Conservation (phyloP, 1,140 invertebrate species). For the Leptoteleia sp. region DNA sequence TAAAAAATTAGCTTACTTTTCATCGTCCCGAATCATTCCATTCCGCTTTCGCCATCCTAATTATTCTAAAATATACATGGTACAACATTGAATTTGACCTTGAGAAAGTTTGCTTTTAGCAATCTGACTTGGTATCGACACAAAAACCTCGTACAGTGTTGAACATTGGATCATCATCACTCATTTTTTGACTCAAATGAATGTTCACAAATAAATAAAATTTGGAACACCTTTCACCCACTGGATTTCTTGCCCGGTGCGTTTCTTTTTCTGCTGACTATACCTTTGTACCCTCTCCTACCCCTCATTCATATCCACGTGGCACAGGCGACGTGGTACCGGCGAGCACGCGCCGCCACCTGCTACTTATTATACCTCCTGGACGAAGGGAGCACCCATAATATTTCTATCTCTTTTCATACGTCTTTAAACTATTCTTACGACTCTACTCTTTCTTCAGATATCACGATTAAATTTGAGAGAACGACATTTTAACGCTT, state of each 20-base stretch:
- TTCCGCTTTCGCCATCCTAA: too few relatives aligned
- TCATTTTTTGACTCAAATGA: constrained; percentile 12
- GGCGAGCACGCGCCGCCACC: constrained; percentile 71
- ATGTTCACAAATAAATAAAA: constrained; percentile 29
- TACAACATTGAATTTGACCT: constrained; percentile 10
- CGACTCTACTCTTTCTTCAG: constrained; percentile 40
- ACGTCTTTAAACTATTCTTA: constrained; percentile 19
- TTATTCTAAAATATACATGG: too few relatives aligned
- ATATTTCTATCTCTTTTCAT: constrained; percentile 37
- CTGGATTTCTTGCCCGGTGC: constrained; percentile 39
- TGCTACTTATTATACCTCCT: constrained; percentile 71
- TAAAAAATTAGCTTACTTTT: too few relatives aligned
- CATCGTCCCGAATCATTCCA: too few relatives aligned
- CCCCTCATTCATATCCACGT: constrained; percentile 60
- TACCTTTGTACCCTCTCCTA: constrained; percentile 51
- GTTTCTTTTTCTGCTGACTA: constrained; percentile 48
- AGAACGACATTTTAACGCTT: too few relatives aligned
- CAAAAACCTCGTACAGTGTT: too few relatives aligned
- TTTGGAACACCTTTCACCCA: constrained; percentile 14
- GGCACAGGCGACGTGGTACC: constrained; percentile 60
- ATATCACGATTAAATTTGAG: too few relatives aligned
- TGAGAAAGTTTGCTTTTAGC: too few relatives aligned
- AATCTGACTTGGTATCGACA: too few relatives aligned
- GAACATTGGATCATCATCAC: too few relatives aligned
- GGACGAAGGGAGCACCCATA: constrained; percentile 54